Base-by-base conservation (phyloP, 1,140 invertebrate species). In the Rhagoletis pomonella region DNA sequence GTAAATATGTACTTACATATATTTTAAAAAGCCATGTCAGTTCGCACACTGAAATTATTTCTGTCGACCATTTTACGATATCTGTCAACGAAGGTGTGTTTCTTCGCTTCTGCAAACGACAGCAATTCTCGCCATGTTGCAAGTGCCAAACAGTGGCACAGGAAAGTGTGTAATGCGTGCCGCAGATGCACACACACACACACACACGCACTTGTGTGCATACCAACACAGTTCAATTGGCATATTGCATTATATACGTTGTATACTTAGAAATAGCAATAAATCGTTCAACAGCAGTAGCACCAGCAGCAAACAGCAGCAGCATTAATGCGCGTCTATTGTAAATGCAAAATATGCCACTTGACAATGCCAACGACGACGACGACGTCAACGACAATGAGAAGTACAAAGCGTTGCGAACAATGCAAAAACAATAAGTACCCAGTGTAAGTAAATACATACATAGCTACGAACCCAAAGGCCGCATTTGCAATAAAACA, bases 301-400 rank as follows among this genome's bases (percentile, higher is more conserved):
- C 73, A 81, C 9, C 47, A 58, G 10, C 47, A 81, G 17, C 73
- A 81, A 81, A 1, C 2, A 69, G 44, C 42, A 69, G 6, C 47
- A 81, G n/a, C 7, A 81, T 3, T 47, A 50, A 7, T 12, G 44
- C 6, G 67, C 19, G 47, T 55, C 55, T n/a, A 81, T 81, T 55
- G 73, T 81, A 81, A 81, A 81, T 81, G 73, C 73, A 81, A 81
- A 81, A 81, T 81, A 81, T 81, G 73, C 73, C 73, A 81, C 73
- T 81, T 81, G 73, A 81, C 73, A 81, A 58, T 81, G 47, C 47
- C 73, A 81, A 81, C 73, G 73, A 81, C 73, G 55, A 81, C n/a
- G 14, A 42, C 19, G 39, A 67, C 4, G 12, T 29, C 29, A 29
- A 29, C 29, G 29, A 29, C 29, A 29, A 29, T 29, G 29, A 86